Conservation (phyloP, 2,113 vertebrate genomes). For the Bothrops jararaca region DNA sequence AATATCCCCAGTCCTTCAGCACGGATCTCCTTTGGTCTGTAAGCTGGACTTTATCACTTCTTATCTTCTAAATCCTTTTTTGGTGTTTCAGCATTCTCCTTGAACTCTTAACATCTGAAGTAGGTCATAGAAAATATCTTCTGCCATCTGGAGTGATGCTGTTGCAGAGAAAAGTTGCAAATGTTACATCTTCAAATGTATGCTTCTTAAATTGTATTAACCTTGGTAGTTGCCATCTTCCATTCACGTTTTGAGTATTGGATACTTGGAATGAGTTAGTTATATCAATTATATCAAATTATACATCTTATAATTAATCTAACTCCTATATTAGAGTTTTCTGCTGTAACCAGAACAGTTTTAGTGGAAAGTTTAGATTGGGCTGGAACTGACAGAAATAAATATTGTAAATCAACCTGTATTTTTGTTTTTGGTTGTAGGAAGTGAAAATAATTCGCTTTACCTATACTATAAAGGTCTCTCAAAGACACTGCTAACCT, state of each 20-base stretch:
- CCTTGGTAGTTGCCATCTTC: background rate
- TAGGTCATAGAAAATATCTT: background rate
- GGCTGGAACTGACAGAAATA: background rate
- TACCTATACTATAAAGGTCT: conserved; percentile 99
- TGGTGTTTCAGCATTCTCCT: background rate
- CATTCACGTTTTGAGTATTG: background rate
- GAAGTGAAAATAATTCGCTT: conserved; percentile 98
- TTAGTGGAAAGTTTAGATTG: background rate
- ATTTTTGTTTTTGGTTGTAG: conserved; percentile 59
- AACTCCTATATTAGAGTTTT: conserved; percentile 14
- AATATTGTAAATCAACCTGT: conserved; percentile 4
- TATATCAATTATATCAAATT: background rate
- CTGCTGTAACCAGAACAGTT: background rate
- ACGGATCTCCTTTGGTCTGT: background rate
- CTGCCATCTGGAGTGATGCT: background rate
- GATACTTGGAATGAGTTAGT: background rate
- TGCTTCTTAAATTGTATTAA: background rate
- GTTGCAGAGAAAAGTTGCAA: background rate
- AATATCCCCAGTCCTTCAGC: background rate
- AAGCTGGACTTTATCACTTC: background rate
- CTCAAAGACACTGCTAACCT: conserved; percentile 96
- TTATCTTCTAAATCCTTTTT: background rate
- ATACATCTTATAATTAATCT: background rate
- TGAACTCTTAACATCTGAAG: background rate
- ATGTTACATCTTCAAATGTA: background rate